Evolutionary conservation across 2,888 invertebrate species (phyloP).

Genomic region (Athetis lepigone): DNA sequence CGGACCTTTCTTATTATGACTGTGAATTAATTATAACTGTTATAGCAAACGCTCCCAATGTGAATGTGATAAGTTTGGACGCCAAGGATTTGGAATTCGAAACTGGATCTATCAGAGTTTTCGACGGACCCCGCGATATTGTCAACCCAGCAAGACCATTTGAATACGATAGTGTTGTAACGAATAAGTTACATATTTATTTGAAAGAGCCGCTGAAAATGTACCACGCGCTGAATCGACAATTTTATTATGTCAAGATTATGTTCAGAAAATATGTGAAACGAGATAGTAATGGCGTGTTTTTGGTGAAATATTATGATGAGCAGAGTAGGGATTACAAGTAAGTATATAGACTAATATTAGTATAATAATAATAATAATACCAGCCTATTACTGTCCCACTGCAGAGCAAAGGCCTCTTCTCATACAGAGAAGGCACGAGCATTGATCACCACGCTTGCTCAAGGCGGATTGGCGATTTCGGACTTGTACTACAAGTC

Average conservation of each 20-base stretch:
- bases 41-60: slow-evolving; percentile 81
- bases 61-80: slow-evolving; percentile 79
- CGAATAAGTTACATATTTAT: slow-evolving; percentile 77
- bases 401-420: no score
- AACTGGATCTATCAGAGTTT: slow-evolving; percentile 74
- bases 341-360: slow-evolving; percentile 76
- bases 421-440: no score
- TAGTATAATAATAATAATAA: no score
- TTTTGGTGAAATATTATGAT: slow-evolving; percentile 78
- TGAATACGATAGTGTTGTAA: slow-evolving; percentile 72
- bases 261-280: slow-evolving; percentile 76
- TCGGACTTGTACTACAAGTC: no score
- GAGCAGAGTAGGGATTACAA: slow-evolving; percentile 68
- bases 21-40: slow-evolving; percentile 82
- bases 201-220: slow-evolving; percentile 76
- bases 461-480: no score
- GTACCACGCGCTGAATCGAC: slow-evolving; percentile 70
- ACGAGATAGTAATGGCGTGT: slow-evolving; percentile 74
- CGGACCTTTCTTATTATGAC: slow-evolving; percentile 76
- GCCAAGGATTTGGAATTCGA: slow-evolving; percentile 78
- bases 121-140: slow-evolving; percentile 74
- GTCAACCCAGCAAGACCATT: slow-evolving; percentile 78
- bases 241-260: slow-evolving; percentile 78
- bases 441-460: no score
- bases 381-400: no score